Evolutionary conservation across 2,888 invertebrate genomes (phyloP).

Genomic region (Alentia gelatinosa): DNA sequence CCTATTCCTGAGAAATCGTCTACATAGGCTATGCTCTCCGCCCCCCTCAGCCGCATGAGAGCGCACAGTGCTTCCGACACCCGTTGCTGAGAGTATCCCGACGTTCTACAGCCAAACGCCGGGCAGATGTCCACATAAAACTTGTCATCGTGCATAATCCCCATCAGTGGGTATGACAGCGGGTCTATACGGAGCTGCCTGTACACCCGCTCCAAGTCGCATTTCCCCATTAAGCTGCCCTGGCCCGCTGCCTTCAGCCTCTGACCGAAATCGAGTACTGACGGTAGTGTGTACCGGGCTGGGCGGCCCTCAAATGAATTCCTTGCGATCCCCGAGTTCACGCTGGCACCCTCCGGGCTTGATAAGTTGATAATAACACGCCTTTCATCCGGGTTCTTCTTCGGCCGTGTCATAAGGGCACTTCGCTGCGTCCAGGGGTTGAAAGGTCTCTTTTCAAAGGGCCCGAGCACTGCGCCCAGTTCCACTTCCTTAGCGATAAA

Average conservation of each 20-base stretch:
- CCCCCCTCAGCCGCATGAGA: too few relatives aligned
- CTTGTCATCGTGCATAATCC: neutral
- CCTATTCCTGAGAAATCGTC: too few relatives aligned
- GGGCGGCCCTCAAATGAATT: neutral
- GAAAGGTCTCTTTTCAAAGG: neutral
- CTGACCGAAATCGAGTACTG: neutral
- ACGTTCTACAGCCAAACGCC: too few relatives aligned
- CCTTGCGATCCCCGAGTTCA: neutral
- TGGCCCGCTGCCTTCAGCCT: neutral
- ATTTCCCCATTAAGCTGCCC: neutral
- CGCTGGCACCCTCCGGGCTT: neutral
- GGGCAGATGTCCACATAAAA: neutral
- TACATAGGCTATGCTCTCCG: too few relatives aligned
- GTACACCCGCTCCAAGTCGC: neutral
- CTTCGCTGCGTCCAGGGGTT: neutral
- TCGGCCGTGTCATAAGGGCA: neutral
- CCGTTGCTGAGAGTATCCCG: too few relatives aligned
- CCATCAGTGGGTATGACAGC: neutral
- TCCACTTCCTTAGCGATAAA: neutral
- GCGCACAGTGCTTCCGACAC: too few relatives aligned
- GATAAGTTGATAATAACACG: neutral
- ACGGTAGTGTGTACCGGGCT: neutral
- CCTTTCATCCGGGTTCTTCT: neutral
- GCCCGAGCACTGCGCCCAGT: neutral
- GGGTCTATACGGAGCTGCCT: neutral